Base-by-base conservation (phyloP, 2,888 invertebrate genomes). In the Seira musarum region DNA sequence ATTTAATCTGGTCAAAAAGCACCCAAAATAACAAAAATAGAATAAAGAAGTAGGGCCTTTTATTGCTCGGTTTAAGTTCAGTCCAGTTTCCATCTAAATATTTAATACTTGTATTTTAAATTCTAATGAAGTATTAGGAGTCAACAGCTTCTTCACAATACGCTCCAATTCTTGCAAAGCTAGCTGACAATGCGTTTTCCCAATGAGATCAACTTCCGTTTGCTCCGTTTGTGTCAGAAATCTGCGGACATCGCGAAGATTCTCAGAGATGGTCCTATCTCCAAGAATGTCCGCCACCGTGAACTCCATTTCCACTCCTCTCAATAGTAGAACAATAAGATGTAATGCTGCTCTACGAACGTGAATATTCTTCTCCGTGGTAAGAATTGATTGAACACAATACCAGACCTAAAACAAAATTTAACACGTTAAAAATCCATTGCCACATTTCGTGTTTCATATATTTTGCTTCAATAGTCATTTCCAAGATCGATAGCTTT, bases 301-400 rank as follows among this genome's bases (percentile, higher is more conserved):
- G 15, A 84, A 73, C 84, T 94, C 93, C 87, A 90, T 92, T 40
- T 93, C 94, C 13, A 95, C 90, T 6, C 96, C 96, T 87, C 92
- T 92, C 60, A 96, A 90, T 67, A 96, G 89, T 86, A 93, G 91
- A 53, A 93, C 91, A 82, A 94, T 90, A n/a, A 95, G 93, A 89
- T 95, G 91, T 15, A 94, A 93, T 3, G 94, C 94, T 2, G 95
- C 95, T 87, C 95, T 91, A 70, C 95, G 90, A 49, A 95, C 94
- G 88, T 94, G 93, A 1, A 92, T 89, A 25, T 92, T 91, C 87
- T 92, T 91, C 87, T 96, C 96, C 0, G 92, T 91, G 87, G 92
- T 91, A 87, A 95, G 90, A 85, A 94, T 91, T 84, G 91, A 91
- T 88, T 92, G 91, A 70, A 94, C 91, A 88, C 94, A 94, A 24